Evolutionary conservation across 1,140 invertebrate genomes (phyloP), one percentile per base, ranked within the genome.

Genomic region (Chironomus striatipennis): DNA sequence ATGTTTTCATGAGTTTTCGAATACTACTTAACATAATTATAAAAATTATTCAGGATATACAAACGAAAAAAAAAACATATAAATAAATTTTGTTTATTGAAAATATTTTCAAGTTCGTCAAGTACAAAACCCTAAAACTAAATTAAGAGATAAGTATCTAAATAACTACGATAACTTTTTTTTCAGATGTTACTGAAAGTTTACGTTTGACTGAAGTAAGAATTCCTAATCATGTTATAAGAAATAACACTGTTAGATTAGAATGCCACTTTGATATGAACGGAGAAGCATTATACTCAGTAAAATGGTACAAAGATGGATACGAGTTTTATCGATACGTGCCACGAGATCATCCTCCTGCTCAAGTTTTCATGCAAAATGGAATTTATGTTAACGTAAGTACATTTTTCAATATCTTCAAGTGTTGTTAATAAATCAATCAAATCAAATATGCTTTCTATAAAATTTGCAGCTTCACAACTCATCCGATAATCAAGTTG

Each of bases 281-380:
- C 75, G 89, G 88, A 7, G 92, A 93, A 79, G 85, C 87, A 43
- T 83, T 95, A 7, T 94, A 94, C 83, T 92, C 91, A 1, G 91
- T 93, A 77, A 94, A 93, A 82, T 94, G 92, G 93, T 94, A 94
- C 83, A 93, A 93, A 80, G 92, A 94, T 79, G 91, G 91, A 42
- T 88, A 92, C 79, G 93, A 95, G 82, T 94, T 95, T 84, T 95
- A 91, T 85, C 86, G 93, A 74, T 94, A 89, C 81, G 86, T 94
- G 73, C 91, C 92, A 6, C 85, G 87, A 47, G 90, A 91, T 76
- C 83, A 83, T 74, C 90, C 91, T 65, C 88, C 90, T 0, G 87
- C 87, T n/a, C 89, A 91, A 77, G 87, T 89, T 15, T 94, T 93
- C 78, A 86, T 87, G 24, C 80, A 91, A 73, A 87, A 89, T 4